These are phyloP conservation scores for Ivindomyrus marchei DNA, from an alignment of 2,113 vertebrate genomes.

Conservation along the genomic window DNA sequence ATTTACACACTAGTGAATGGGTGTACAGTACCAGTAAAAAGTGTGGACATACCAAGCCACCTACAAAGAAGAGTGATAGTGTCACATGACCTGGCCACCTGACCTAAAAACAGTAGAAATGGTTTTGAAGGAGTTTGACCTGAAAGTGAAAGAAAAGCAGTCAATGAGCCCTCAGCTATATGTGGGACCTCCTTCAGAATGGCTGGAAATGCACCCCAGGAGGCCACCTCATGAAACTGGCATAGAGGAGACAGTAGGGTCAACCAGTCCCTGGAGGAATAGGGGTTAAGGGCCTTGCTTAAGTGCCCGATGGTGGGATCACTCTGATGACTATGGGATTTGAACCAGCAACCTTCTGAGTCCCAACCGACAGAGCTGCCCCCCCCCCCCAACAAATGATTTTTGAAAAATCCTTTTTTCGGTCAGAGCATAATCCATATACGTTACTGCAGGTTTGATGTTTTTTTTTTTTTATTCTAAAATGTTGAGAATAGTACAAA, in stretches of 20 bases:
- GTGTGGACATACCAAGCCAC: not conserved
- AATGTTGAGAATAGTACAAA: not conserved
- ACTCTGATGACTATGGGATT: not conserved
- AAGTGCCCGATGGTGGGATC: not conserved
- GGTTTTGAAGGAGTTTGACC: not conserved
- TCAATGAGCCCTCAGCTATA: not conserved
- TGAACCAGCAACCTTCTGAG: not conserved
- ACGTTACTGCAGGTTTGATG: not conserved
- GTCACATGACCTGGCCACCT: not conserved
- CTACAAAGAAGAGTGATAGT: not conserved
- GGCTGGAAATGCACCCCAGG: not conserved
- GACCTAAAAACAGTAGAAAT: not conserved
- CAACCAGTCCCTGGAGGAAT: not conserved
- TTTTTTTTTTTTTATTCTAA: not conserved
- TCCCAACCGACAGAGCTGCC: no score
- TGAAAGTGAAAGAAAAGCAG: not conserved
- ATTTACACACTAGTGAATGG: not conserved
- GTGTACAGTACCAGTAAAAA: not conserved
- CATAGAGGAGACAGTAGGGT: not conserved
- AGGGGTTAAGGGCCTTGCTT: not conserved
- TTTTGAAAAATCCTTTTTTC: not conserved
- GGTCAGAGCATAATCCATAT: not conserved
- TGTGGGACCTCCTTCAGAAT: not conserved
- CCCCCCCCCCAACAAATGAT: no score
- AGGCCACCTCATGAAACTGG: not conserved